Base-by-base conservation (phyloP, 2,797 vertebrate genomes). In the Australoheros facetus region DNA sequence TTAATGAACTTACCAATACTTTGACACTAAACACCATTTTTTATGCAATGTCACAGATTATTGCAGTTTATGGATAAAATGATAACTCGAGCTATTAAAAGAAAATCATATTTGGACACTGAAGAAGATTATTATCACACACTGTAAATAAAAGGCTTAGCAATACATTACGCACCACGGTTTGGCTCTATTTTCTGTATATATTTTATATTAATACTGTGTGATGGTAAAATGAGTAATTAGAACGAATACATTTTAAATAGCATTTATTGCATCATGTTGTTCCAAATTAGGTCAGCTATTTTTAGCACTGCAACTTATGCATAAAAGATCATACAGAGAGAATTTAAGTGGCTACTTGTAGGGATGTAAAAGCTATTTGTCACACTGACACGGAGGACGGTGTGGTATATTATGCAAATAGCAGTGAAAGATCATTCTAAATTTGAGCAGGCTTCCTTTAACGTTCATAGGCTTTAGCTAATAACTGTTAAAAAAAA, bases 231-330 rank as follows among this genome's bases (percentile, higher is more conserved):
- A 77, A 79, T 56, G 54, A 78, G 71, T 85, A 78, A 89, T 85
- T 87, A 76, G 73, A 84, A 75, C 2, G 37, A 87, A 90, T 88
- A 86, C 6, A 89, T 88, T 92, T 92, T 55, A 88, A 93, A 88
- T 74, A 84, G 71, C 75, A 79, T 87, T 85, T 90, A 89, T 90
- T 87, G 78, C 87, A 89, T 91, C 79, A 21, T 80, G 73, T 85
- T 88, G 83, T 87, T 80, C 71, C 78, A 88, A 94, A 94, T 87
- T 87, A 80, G 92, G 92, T 89, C 90, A 91, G 58, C 80, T 94
- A 93, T 93, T 93, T 91, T 90, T 91, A 92, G 89, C 86, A 13
- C 79, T 42, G 26, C 57, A 78, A 86, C 87, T 87, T 86, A 89
- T 89, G 88, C 91, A 91, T 91, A 83, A 91, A 89, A 90, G 80